Base-by-base conservation (phyloP, 2,888 invertebrate species). In the Caenorhabditis angaria region DNA sequence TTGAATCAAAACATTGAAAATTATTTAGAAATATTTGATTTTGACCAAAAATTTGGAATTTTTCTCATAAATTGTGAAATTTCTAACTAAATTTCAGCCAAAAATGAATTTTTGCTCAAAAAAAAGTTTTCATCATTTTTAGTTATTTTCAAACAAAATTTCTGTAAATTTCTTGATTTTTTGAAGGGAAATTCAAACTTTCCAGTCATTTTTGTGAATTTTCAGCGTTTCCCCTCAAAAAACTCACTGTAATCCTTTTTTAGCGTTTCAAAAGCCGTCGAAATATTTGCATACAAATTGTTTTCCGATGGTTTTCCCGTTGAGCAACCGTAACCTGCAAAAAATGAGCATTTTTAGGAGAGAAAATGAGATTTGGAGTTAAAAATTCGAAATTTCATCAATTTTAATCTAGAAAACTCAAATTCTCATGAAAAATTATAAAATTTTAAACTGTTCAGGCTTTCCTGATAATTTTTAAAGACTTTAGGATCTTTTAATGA, bases 271-370 rank as follows among this genome's bases (percentile, higher is more conserved):
- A 80, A 78, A 2, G 81, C 80, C 65, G 96, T 95, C 89, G 95
- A 95, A 82, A 97, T 95, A 88, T 99, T 97, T n/a, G 96, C 94
- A 88, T 99, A 99, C 65, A 99, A 90, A 90, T 97, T 97, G 90
- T 96, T 96, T 89, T 97, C 97, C 3, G 95, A 94, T 12, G 97
- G 95, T 88, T 94, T 95, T 27, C 97, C 96, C 75, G 93, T 93
- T n/a, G 85, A 86, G 48, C 81, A 81, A 18, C 85, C 85, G 66
- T 86, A 86, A 12, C 86, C 85, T 84, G 12, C n/a, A 54, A 54
- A 54, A 54, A 54, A 4, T 22, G 8, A 51, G 10, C 6, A 51
- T 51, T 22, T 6, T 6, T 8, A 22, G 18, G 6, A 12, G 18
- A 51, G 5, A 8, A n/a, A 6, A 12, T 6, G 18, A 51, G 8